Conservation (phyloP, 2,113 vertebrate genomes). For the Dryoscopus gambensis region DNA sequence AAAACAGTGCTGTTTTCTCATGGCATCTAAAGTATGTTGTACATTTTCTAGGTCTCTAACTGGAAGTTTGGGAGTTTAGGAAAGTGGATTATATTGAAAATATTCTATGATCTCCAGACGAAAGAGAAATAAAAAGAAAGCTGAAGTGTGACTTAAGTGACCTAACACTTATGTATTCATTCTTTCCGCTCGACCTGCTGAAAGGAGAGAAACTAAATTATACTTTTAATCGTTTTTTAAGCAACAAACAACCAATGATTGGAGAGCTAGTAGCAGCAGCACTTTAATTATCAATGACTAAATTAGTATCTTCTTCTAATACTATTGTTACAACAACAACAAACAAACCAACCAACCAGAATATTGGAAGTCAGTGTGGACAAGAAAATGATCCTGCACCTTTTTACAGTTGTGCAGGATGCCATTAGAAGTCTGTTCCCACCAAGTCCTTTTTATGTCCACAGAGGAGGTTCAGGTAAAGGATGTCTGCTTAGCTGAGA, state of each 20-base stretch:
- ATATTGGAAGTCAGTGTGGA: not conserved
- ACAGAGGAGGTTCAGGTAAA: not conserved
- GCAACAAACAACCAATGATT: not conserved
- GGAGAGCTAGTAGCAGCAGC: not conserved
- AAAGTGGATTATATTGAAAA: not conserved
- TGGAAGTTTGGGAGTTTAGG: not conserved
- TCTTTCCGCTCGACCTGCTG: not conserved
- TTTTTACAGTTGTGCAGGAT: not conserved
- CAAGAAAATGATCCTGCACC: not conserved
- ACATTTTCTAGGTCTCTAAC: not conserved
- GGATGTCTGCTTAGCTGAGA: not conserved
- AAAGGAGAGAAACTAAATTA: not conserved
- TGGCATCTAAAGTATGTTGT: not conserved
- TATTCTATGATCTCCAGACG: not conserved
- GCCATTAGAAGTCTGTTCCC: not conserved
- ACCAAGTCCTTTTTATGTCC: not conserved
- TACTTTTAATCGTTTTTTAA: not conserved
- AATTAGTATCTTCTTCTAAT: not conserved
- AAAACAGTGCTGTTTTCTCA: not conserved
- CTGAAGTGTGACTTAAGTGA: not conserved
- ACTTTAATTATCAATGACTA: not conserved
- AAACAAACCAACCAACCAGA: not conserved
- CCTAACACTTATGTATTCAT: not conserved
- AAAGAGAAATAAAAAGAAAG: not conserved
- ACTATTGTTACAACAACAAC: not conserved